phyloP scores from a whole-genome alignment of 2,888 invertebrate genomes.

The Troides aeacus region DNA sequence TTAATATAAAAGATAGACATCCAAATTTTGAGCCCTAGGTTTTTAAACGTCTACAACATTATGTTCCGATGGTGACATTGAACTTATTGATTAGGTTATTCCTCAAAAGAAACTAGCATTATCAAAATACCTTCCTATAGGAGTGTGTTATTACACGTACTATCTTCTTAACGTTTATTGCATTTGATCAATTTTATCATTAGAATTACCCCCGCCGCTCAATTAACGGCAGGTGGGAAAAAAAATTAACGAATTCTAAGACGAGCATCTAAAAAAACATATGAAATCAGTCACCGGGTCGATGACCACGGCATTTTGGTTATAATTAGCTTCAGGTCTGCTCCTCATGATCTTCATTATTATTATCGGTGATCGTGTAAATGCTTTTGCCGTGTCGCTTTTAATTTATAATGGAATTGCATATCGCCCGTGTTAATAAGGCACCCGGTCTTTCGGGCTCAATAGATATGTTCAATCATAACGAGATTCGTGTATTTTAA shows the following conservation, averaged over 20 bases:
- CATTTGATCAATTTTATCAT: constrained; percentile 9
- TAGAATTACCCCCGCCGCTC: constrained; percentile 21
- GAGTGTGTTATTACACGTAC: too few relatives aligned
- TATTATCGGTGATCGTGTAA: constrained; percentile 50
- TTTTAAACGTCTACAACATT: too few relatives aligned
- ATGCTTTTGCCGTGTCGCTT: constrained; percentile 38
- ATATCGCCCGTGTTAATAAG: constrained; percentile 18
- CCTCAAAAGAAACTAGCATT: too few relatives aligned
- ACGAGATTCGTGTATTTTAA: too few relatives aligned
- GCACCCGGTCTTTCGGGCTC: constrained; percentile 1
- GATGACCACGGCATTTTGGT: constrained; percentile 39
- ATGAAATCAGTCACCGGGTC: constrained; percentile 40
- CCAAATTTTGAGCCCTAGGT: too few relatives aligned
- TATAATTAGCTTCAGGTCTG: constrained; percentile 48
- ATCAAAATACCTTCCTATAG: too few relatives aligned
- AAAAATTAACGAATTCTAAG: constrained; percentile 28
- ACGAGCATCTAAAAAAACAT: constrained; percentile 41
- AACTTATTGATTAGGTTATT: too few relatives aligned
- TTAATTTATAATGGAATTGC: constrained; percentile 36
- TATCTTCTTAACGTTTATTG: constrained; percentile 15
- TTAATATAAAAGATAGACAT: too few relatives aligned
- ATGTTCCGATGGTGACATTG: too few relatives aligned
- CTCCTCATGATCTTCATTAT: constrained; percentile 62
- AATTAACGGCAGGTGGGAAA: constrained; percentile 17
- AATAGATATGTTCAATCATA: too few relatives aligned